Percentiles rank a stretch among this genome's conserved stretches.
Evolutionary conservation across 2,797 vertebrate genomes (phyloP).

Genomic region (Myotis pilosus): DNA sequence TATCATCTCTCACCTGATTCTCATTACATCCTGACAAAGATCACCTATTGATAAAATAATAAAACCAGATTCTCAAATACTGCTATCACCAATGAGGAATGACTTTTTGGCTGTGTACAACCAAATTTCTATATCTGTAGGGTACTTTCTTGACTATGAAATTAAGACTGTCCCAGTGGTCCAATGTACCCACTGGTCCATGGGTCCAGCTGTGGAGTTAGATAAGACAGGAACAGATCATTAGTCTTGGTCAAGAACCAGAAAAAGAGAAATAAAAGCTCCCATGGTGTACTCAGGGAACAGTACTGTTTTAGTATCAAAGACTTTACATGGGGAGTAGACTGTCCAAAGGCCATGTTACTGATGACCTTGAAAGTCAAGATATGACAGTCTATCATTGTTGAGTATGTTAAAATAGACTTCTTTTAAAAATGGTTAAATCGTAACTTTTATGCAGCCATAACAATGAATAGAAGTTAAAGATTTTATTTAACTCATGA

Average conservation of each 20-base stretch:
- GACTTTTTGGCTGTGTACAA: background rate
- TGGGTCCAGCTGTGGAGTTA: background rate
- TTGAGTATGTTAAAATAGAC: background rate
- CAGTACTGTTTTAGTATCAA: background rate
- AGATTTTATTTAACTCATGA: slow-evolving; percentile 8
- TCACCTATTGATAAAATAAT: background rate
- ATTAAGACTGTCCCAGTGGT: background rate
- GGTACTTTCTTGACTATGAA: background rate
- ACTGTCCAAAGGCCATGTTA: background rate
- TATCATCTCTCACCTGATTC: background rate
- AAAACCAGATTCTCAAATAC: background rate
- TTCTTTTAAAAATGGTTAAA: background rate
- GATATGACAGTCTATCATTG: background rate
- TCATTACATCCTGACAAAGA: background rate
- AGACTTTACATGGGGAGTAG: background rate
- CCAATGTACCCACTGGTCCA: background rate
- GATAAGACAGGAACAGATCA: background rate
- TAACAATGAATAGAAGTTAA: background rate
- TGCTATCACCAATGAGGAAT: background rate
- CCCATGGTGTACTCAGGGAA: background rate
- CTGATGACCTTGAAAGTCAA: background rate
- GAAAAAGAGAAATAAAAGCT: background rate
- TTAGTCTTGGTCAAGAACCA: background rate
- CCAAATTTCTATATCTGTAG: background rate
- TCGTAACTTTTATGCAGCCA: background rate